Evolutionary conservation across 1,140 invertebrate genomes (phyloP).

Genomic region (Drosophila persimilis): DNA sequence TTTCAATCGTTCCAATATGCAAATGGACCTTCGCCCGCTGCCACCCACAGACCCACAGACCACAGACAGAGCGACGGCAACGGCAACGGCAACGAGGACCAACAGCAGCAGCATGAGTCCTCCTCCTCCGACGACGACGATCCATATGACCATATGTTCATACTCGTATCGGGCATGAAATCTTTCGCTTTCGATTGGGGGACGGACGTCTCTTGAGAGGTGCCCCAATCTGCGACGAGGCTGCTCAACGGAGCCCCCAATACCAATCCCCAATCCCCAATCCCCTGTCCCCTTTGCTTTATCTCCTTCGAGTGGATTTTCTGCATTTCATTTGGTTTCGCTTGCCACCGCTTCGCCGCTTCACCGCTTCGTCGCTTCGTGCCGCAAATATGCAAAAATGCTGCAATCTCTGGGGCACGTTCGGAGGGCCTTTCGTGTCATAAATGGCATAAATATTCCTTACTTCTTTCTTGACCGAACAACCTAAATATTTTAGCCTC

Average conservation of each 20-base stretch:
- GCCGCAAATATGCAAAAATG: constrained; percentile 78
- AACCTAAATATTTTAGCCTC: constrained; percentile 68
- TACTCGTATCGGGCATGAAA: constrained; percentile 47
- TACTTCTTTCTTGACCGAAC: constrained; percentile 61
- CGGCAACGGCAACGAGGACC: not conserved
- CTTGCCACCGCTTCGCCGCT: not conserved
- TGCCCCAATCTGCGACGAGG: constrained; percentile 13
- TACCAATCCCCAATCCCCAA: not conserved
- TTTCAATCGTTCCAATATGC: constrained; percentile 76
- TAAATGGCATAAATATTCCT: constrained; percentile 82
- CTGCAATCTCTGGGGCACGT: constrained; percentile 65
- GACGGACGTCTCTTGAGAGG: no score
- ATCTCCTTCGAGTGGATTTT: constrained; percentile 64
- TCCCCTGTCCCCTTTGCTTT: constrained; percentile 29
- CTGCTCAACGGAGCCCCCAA: constrained; percentile 39
- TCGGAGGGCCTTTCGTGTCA: constrained; percentile 79
- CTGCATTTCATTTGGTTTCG: constrained; percentile 58
- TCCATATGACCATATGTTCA: constrained; percentile 71
- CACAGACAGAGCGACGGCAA: constrained; percentile 31
- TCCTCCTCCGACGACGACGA: constrained; percentile 5
- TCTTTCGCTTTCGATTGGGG: constrained; percentile 76
- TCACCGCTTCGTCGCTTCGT: constrained; percentile 53
- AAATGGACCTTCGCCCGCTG: constrained; percentile 64
- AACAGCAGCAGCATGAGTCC: not conserved
- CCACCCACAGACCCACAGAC: constrained; percentile 75